phyloP scores from a whole-genome alignment of 2,797 vertebrate genomes.

The Sebastes matsubarae region DNA sequence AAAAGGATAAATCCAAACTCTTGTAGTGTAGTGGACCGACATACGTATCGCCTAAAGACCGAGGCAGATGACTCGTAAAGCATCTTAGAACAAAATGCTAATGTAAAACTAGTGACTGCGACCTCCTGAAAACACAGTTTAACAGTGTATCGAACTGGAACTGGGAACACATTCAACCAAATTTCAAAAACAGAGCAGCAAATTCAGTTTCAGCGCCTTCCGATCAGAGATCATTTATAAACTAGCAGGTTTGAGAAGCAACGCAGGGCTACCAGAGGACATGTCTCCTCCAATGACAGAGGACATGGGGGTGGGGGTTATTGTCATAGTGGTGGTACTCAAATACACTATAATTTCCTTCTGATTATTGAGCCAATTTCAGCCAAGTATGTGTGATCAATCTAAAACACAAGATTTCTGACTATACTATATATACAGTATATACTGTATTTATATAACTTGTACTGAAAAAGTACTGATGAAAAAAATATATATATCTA shows the following conservation, averaged over 20 bases:
- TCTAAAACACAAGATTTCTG: not conserved
- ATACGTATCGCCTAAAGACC: not conserved
- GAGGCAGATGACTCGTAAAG: not conserved
- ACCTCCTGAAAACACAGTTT: not conserved
- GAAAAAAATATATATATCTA: too few relatives aligned
- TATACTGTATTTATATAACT: too few relatives aligned
- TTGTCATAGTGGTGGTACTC: not conserved
- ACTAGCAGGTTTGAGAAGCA: not conserved
- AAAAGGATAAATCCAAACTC: constrained; percentile 19
- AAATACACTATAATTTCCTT: not conserved
- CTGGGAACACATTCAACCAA: not conserved
- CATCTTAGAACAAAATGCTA: not conserved
- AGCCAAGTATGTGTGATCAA: too few relatives aligned
- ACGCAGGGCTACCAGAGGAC: too few relatives aligned
- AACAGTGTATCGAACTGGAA: not conserved
- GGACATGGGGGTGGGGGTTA: not conserved
- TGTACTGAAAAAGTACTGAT: too few relatives aligned
- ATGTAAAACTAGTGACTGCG: not conserved
- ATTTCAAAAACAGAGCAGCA: not conserved
- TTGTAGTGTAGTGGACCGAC: constrained; percentile 47
- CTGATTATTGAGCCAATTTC: not conserved
- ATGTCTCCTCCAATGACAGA: not conserved
- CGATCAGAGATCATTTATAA: not conserved
- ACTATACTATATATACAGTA: too few relatives aligned
- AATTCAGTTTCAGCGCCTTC: not conserved